Evolutionary conservation across 2,797 vertebrate genomes (phyloP), one percentile per base, ranked within the genome.

Genomic region (Mus caroli): DNA sequence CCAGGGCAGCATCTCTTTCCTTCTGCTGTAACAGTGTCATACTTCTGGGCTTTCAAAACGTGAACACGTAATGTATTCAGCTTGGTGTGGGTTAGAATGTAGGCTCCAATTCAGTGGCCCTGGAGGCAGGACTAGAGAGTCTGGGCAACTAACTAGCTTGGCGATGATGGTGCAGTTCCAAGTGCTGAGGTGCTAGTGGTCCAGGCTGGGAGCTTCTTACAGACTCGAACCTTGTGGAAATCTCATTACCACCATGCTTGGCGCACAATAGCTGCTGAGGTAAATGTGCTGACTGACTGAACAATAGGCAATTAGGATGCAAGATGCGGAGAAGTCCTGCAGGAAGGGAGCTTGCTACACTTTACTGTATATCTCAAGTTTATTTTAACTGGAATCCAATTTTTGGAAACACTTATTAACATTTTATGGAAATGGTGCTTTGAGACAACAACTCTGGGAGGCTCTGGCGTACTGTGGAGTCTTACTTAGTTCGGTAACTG

Each of bases 341-440:
- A 80, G 94, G 90, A 96, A 79, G 80, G 88, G 88, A 94, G 60
- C 28, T 56, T 79, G 90, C 82, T 71, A 26, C 75, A 86, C 73
- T 94, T 89, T 79, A 92, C 82, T 84, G 92, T 19, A 34, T 40
- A 60, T 60, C 78, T 94, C 78, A 82, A 50, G 92, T 87, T 96
- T 96, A 90, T 92, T 94, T 94, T 90, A 88, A 88, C 78, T 19
- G 91, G 34, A 90, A 88, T 56, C 52, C 52, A 87, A 62, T 94
- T 94, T 97, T 97, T 71, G 79, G 95, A 96, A 97, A 92, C 54
- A 82, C 46, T 80, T 92, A 94, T 96, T 96, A 95, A 91, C 43
- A 90, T 94, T 89, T 73, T 22, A 19, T 92, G 89, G 87, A 94
- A 96, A 94, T 46, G 73, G 46, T 46, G 62, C 58, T 84, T 91